Conservation (phyloP, 2,113 vertebrate genomes). For the Chionomys nivalis region DNA sequence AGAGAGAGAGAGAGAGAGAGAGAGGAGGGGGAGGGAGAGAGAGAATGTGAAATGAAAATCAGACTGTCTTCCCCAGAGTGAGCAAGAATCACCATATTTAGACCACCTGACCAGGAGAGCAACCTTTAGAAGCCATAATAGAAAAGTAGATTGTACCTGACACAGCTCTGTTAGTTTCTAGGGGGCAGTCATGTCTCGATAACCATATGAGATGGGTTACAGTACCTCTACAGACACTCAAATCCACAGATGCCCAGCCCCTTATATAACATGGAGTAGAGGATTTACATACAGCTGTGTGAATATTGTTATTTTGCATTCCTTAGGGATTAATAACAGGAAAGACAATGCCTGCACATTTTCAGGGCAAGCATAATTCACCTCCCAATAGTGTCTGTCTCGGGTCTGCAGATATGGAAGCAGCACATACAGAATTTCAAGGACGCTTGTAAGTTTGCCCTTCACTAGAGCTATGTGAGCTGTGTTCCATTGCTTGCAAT, state of each 20-base stretch:
- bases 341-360: not conserved
- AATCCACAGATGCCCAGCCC: not conserved
- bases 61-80: too few species aligned
- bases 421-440: not conserved
- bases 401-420: not conserved
- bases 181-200: not conserved
- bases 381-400: not conserved
- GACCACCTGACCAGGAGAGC: not conserved
- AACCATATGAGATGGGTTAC: not conserved
- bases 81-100: not conserved
- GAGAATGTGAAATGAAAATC: not conserved
- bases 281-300: not conserved
- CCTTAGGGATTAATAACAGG: not conserved
- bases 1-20: too few species aligned
- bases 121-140: not conserved
- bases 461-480: not conserved
- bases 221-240: not conserved
- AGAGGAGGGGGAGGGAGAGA: not conserved
- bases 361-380: not conserved
- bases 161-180: not conserved
- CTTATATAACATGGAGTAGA: not conserved
- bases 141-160: not conserved
- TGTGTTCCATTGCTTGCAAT: not conserved
- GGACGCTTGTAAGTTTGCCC: not conserved
- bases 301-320: not conserved